Conservation (phyloP, 1,140 invertebrate species). For the Platorchestia sp. region DNA sequence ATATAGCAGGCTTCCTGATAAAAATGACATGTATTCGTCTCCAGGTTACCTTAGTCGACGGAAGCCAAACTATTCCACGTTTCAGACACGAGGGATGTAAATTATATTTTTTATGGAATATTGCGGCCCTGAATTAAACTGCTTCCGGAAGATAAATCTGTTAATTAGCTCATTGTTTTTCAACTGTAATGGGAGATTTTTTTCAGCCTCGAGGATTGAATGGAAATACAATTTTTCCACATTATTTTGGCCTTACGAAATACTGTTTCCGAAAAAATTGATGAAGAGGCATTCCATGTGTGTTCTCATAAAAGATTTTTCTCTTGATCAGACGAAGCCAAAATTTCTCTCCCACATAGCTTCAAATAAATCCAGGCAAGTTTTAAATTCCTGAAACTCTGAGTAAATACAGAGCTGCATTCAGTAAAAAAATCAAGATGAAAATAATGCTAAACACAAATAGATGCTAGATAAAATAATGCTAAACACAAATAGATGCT, state of each 20-base stretch:
- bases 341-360: not conserved
- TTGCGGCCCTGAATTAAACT: too few species aligned
- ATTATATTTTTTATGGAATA: not conserved
- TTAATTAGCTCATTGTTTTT: not conserved
- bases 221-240: too few species aligned
- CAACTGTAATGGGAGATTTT: not conserved
- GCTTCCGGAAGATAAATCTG: too few species aligned
- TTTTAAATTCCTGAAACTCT: not conserved
- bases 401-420: not conserved
- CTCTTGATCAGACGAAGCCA: not conserved
- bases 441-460: too few species aligned
- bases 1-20: not conserved
- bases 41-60: not conserved
- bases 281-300: too few species aligned
- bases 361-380: not conserved
- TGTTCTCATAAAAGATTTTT: not conserved
- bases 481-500: too few species aligned
- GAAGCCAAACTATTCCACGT: not conserved
- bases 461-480: too few species aligned
- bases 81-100: not conserved
- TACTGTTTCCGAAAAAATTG: too few species aligned
- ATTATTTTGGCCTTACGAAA: too few species aligned
- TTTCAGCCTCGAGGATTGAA: too few species aligned
- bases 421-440: too few species aligned
- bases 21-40: not conserved